Base-by-base conservation (phyloP, 1,140 invertebrate species). In the Drosophila kurseongensis region DNA sequence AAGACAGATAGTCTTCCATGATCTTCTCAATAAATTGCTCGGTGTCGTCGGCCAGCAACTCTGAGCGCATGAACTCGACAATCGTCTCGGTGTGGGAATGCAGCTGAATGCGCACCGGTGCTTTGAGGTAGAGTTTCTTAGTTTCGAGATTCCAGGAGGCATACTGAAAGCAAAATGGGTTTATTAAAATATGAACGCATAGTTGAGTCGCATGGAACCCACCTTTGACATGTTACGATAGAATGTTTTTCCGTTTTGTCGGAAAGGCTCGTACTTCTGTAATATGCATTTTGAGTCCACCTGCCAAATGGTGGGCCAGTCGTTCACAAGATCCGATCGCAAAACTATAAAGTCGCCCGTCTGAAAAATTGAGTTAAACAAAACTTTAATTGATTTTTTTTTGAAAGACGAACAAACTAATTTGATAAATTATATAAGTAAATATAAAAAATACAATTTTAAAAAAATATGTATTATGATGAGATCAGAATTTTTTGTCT, bases 151-250 rank as follows among this genome's bases (percentile, higher is more conserved):
- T 96, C 96, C 96, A 97, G 23, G 96, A 96, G 59, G 96, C 96
- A 88, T 89, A 89, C 84, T 89, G 7, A 7, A 50, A 13, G 6
- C n/a, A 12, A 14, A 35, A 32, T 16, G 2, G 18, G 3, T 27
- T n/a, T 7, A 42, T n/a, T 3, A 14, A 14, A 32, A 3, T 12
- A 18, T 14, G 6, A 5, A 12, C 1, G n/a, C 0, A 13, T 5
- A 41, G 8, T 51, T 9, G 18, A 27, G 0, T 32, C 29, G 13
- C 55, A 35, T 13, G 29, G n/a, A 52, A 47, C 59, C 94, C 94
- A 98, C 97, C 91, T 96, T 97, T 14, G 96, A 97, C 93, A 97
- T 97, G 94, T 97, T 97, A 81, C 95, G 94, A 88, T 98, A 97
- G 44, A 97, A 93, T 47, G 95, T 95, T 92, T 95, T 95, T 52